phyloP scores from a whole-genome alignment of 2,113 vertebrate species.

The Loxodonta africana region DNA sequence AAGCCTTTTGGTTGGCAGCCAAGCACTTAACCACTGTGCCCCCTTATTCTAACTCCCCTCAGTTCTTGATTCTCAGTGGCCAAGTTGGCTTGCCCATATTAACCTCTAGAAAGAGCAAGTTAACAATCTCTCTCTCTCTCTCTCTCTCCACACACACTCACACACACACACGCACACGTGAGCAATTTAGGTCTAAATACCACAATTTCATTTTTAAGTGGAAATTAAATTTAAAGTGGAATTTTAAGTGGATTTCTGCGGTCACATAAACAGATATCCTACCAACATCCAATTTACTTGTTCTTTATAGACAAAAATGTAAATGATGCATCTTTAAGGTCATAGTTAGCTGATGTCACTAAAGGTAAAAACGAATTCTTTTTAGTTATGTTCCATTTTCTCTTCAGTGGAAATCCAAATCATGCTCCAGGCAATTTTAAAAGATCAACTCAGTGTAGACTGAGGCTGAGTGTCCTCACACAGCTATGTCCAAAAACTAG shows the following conservation, averaged over 20 bases:
- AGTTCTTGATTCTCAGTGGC: neutral
- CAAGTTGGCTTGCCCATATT: neutral
- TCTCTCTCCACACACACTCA: neutral
- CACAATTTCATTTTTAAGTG: neutral
- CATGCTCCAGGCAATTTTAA: slow-evolving; percentile 48
- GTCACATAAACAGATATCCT: slow-evolving; percentile 44
- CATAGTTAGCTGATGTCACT: neutral
- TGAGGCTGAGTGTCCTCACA: slow-evolving; percentile 61
- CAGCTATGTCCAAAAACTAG: slow-evolving; percentile 68
- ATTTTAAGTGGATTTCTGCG: neutral
- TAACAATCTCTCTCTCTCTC: neutral
- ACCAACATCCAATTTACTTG: slow-evolving; percentile 35
- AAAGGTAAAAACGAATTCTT: slow-evolving; percentile 54
- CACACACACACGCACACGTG: neutral
- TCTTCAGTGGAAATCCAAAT: slow-evolving; percentile 65
- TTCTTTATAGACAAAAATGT: slow-evolving; percentile 38
- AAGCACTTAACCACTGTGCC: neutral
- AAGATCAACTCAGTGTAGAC: slow-evolving; percentile 57
- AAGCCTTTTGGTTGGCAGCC: neutral
- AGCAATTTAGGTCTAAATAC: neutral
- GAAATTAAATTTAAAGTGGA: neutral
- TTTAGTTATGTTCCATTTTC: slow-evolving; percentile 59
- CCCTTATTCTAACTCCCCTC: neutral
- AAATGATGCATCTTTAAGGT: slow-evolving; percentile 62
- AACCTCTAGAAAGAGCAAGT: neutral